Evolutionary conservation across 2,797 vertebrate genomes (phyloP), one percentile per base, ranked within the genome.

Genomic region (Mallotus villosus): DNA sequence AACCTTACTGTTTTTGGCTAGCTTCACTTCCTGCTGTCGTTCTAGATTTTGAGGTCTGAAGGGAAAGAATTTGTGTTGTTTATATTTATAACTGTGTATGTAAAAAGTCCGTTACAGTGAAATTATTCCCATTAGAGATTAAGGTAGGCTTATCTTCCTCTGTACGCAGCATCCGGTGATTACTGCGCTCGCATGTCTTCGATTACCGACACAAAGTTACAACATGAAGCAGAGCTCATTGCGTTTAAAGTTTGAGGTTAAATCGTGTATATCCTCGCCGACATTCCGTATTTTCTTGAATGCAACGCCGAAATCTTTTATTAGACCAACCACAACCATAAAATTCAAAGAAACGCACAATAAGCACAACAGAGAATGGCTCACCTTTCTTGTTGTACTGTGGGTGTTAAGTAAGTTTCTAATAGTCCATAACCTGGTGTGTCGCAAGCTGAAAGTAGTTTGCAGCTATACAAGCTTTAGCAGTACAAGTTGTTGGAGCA

Each of bases 391-490:
- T 59, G 74, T 0, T 78, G 74, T 68, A 53, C 1, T 24, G 37
- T 21, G 55, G 53, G 34, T 29, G 53, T 53, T 25, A 71, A 67
- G 32, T 73, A 70, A 75, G 78, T 77, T 12, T 79, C 57, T 88
- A 91, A 75, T 86, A 74, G 80, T 88, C 91, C 92, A 93, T 93
- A 74, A 86, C 78, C 76, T 70, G 68, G 61, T 1, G 68, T 4
- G 65, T 58, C 67, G 41, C 41, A 7, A 63, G 53, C 7, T 32
- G 65, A 70, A 63, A 75, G 71, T 29, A 16, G 41, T 32, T 46
- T 16, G 65, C 51, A 41, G 19, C 51, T 49, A 37, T 32, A n/a
- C 22, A 29, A 22, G 27, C 74, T 51, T 71, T 6, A 8, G 62
- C 17, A 49, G 29, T 3, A 29, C 73, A 76, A 70, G 77, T 75